Evolutionary conservation across 2,797 vertebrate species (phyloP), one percentile per base, ranked within the genome.

Genomic region (Natrix natrix): DNA sequence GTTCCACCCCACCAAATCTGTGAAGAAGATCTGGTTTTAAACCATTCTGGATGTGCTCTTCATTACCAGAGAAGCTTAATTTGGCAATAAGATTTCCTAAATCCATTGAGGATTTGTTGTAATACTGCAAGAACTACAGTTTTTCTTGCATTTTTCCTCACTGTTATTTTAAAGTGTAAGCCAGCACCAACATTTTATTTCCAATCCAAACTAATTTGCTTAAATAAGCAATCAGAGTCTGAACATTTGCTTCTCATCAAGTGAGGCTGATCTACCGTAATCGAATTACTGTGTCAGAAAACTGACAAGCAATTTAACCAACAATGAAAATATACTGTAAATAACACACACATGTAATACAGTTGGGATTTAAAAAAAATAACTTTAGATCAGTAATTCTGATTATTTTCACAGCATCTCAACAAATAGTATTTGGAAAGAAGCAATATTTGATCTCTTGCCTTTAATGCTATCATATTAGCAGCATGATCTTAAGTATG

Each of bases 261-360:
- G 89, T 87, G 61, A 87, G n/a, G 88, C 78, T 92, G 78, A 92
- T 87, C 74, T 74, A 83, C 54, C 48, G 12, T 93, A 93, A 93
- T 92, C 78, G 90, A 92, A 92, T 93, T 92, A 92, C 83, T 86
- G 43, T 90, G 91, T 92, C 93, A 90, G 78, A 87, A 92, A 93
- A 92, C 88, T 92, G 91, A 92, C 93, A 93, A 93, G 88, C 55
- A 93, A 87, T 93, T 92, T 93, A 93, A 93, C 88, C 87, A 92
- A 93, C 88, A 93, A 93, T 92, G 93, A 93, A 92, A 92, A 93
- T 90, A 92, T 74, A 92, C 88, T 87, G 93, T 92, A 93, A 93
- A 93, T 87, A 93, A 90, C 7, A 17, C 88, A 54, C 88, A 92
- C 83, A 63, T 60, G 55, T 89, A 74, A 87, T 87, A 52, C 28